Conservation (phyloP, 2,888 invertebrate genomes). For the Lasioglossum calceatum region DNA sequence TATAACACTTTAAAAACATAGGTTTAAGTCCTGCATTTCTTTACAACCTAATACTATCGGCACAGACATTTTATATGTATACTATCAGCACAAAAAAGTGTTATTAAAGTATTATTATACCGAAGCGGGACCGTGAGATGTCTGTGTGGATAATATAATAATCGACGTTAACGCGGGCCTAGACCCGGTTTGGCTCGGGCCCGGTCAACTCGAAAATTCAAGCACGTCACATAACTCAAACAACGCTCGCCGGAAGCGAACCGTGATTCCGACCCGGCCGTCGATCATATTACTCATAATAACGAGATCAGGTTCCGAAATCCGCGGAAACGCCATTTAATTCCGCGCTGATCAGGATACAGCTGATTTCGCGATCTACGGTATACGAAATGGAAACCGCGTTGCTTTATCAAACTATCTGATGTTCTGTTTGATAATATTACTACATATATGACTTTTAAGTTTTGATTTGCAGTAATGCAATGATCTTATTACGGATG, state of each 20-base stretch:
- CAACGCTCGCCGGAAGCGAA: slow-evolving; percentile 38
- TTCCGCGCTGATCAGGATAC: neutral
- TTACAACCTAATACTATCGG: no score
- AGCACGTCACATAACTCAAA: slow-evolving; percentile 42
- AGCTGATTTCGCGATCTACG: neutral
- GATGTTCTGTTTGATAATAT: no score
- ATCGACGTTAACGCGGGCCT: neutral
- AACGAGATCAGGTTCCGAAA: slow-evolving; percentile 38
- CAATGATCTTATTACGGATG: neutral
- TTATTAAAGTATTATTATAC: no score
- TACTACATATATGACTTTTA: no score
- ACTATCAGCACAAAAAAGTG: no score
- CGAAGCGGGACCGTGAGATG: no score
- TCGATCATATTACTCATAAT: slow-evolving; percentile 48
- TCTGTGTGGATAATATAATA: no score
- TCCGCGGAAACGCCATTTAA: slow-evolving; percentile 24
- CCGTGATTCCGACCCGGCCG: slow-evolving; percentile 37
- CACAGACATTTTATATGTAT: no score
- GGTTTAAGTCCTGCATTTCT: no score
- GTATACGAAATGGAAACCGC: neutral
- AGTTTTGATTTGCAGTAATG: neutral
- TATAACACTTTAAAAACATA: no score
- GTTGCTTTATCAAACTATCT: neutral
- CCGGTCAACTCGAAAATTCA: slow-evolving; percentile 40
- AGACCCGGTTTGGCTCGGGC: neutral